phyloP scores from a whole-genome alignment of 64 coral and sea anemone genomes.

The Catalaphyllia jardinei region DNA sequence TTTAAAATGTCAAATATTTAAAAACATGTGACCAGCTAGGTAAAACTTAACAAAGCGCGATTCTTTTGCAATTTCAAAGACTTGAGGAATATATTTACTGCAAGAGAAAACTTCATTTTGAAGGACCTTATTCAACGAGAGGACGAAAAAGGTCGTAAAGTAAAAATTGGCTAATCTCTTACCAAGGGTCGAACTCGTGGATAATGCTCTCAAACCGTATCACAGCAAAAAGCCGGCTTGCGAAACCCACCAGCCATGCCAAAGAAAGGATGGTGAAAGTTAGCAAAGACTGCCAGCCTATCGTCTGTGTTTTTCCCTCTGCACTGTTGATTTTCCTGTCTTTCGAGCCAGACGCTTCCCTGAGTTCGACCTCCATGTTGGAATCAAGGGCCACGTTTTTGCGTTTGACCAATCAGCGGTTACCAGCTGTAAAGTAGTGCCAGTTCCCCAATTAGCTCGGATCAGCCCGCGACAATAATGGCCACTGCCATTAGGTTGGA shows the following conservation, averaged over 20 bases:
- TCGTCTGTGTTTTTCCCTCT: slow-evolving; percentile 87
- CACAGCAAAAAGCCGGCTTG: slow-evolving; percentile 96
- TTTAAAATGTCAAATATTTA: slow-evolving; percentile 1
- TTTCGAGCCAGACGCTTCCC: slow-evolving; percentile 37
- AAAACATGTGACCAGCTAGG: background rate
- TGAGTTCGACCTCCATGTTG: slow-evolving; percentile 88
- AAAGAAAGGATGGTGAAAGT: slow-evolving; percentile 90
- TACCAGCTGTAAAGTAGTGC: slow-evolving; percentile 40
- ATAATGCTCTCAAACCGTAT: slow-evolving; percentile 99
- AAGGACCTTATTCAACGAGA: background rate
- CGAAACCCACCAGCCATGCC: slow-evolving; percentile 98
- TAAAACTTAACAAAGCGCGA: background rate
- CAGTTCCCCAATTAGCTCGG: background rate
- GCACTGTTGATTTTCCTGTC: slow-evolving; percentile 60
- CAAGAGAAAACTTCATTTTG: background rate
- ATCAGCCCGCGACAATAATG: background rate
- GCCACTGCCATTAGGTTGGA: too few relatives aligned
- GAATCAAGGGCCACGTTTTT: slow-evolving; percentile 74
- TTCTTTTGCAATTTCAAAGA: background rate
- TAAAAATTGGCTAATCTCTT: slow-evolving; percentile 6
- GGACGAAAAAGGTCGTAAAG: background rate
- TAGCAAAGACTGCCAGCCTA: slow-evolving; percentile 90
- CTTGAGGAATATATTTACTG: background rate
- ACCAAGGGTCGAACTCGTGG: slow-evolving; percentile 99
- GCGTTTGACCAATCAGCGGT: slow-evolving; percentile 40